phyloP scores from a whole-genome alignment of 1,140 invertebrate species.

The Chelonus insularis region DNA sequence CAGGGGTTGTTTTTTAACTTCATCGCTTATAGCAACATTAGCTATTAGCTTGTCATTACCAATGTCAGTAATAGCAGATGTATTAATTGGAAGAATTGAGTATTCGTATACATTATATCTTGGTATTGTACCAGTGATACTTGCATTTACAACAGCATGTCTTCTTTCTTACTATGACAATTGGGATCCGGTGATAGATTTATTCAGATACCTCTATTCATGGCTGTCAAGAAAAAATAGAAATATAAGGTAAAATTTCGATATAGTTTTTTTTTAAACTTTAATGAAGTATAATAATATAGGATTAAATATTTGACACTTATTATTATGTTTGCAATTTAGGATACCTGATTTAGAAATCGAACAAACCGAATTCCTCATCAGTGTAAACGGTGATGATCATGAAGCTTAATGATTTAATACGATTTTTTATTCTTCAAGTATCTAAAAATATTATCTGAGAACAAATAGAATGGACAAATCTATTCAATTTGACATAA shows the following conservation, averaged over 20 bases:
- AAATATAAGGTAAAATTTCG: conserved; percentile 62
- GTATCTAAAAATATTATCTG: too few relatives aligned
- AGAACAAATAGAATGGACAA: too few relatives aligned
- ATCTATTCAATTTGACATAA: too few relatives aligned
- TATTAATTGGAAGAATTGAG: conserved; percentile 72
- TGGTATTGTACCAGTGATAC: conserved; percentile 76
- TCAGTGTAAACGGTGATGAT: conserved; percentile 65
- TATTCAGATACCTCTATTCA: conserved; percentile 65
- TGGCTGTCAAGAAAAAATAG: conserved; percentile 61
- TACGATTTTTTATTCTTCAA: too few relatives aligned
- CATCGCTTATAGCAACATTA: conserved; percentile 82
- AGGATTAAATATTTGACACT: too few relatives aligned
- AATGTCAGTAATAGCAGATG: conserved; percentile 81
- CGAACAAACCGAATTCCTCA: conserved; percentile 76
- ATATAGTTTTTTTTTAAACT: too few relatives aligned
- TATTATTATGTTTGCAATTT: too few relatives aligned
- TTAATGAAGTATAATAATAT: too few relatives aligned
- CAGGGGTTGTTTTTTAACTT: conserved; percentile 89
- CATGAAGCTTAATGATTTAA: conserved; percentile 63
- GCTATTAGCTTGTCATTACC: conserved; percentile 84
- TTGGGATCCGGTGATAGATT: conserved; percentile 77
- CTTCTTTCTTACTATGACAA: conserved; percentile 81
- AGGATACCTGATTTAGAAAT: conserved; percentile 70
- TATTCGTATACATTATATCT: conserved; percentile 80
- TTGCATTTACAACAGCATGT: conserved; percentile 76